A percentile compares a stretch with the other conserved stretches of the same genome.
phyloP scores from a whole-genome alignment of 2,113 vertebrate species.

The Odobenus rosmarus region DNA sequence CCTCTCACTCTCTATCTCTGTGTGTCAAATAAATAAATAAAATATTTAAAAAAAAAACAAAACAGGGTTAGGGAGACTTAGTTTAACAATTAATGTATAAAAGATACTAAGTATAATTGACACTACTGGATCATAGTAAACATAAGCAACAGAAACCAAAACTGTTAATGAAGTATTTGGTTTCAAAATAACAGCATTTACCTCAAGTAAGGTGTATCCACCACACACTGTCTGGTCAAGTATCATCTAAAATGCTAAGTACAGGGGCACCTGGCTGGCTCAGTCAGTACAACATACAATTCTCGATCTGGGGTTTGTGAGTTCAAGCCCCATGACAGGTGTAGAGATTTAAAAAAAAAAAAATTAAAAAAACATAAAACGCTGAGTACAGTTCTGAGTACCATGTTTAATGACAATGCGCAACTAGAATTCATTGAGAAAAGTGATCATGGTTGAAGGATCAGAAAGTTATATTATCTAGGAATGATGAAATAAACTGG shows the following conservation, averaged over 20 bases:
- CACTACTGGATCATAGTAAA: not conserved
- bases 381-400: not conserved
- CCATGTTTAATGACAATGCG: not conserved
- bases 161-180: conserved; percentile 23
- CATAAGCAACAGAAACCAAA: conserved; percentile 16
- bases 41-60: too few species aligned
- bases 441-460: not conserved
- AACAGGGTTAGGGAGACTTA: not conserved
- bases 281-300: not conserved
- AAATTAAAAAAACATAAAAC: not conserved
- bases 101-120: not conserved
- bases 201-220: not conserved
- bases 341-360: not conserved
- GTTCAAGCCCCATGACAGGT: not conserved
- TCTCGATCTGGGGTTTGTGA: not conserved
- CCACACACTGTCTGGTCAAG: not conserved
- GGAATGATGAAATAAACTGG: conserved; percentile 3
- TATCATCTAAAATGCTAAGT: conserved; percentile 18
- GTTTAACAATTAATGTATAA: conserved; percentile 32
- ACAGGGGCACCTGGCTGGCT: not conserved
- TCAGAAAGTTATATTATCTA: not conserved
- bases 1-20: too few species aligned
- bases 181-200: conserved; percentile 39
- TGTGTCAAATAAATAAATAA: too few species aligned
- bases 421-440: conserved; percentile 10